Evolutionary conservation across 2,888 invertebrate genomes (phyloP), one percentile per base, ranked within the genome.

Genomic region (Lepidochitona cinerea): DNA sequence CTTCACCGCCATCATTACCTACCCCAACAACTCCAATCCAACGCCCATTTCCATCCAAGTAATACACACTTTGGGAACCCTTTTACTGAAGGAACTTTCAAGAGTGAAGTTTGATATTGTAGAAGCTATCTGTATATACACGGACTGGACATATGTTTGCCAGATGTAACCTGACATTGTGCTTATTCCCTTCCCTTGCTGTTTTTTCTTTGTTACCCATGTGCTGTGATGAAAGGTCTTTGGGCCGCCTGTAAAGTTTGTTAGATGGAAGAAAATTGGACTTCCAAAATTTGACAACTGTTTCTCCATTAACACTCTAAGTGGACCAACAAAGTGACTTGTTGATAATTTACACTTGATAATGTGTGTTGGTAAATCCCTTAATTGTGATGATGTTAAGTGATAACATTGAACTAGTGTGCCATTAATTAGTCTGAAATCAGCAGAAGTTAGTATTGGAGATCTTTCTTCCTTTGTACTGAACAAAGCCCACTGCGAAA

Each of bases 361-460:
- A 4, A 23, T 3, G 4, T 59, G 59, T 59, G 14, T 14, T 26
- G 23, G 29, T 32, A 49, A 49, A 49, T 23, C 23, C 23, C n/a
- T 23, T 29, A 4, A 59, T 29, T 29, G 59, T 59, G 59, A 29
- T 59, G 59, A 14, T 29, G 14, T 14, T 18, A 23, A 26, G 32
- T 29, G 59, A 59, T 29, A 26, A 23, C 59, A 29, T 29, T 29
- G 14, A 59, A 29, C 23, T 29, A 29, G 23, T 26, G 59, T 59
- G 59, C 59, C 59, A 59, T 59, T 59, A 59, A 59, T 59, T 29
- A 59, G 12, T 26, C n/a, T n/a, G n/a, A n/a, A n/a, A n/a, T n/a
- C n/a, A n/a, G n/a, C n/a, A n/a, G n/a, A n/a, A n/a, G n/a, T n/a
- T n/a, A n/a, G n/a, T n/a, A n/a, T n/a, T n/a, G n/a, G n/a, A n/a